Percentiles rank a stretch among this genome's conserved stretches.
phyloP scores from a whole-genome alignment of 1,140 invertebrate species.

The Pentalonia nigronervosa region DNA sequence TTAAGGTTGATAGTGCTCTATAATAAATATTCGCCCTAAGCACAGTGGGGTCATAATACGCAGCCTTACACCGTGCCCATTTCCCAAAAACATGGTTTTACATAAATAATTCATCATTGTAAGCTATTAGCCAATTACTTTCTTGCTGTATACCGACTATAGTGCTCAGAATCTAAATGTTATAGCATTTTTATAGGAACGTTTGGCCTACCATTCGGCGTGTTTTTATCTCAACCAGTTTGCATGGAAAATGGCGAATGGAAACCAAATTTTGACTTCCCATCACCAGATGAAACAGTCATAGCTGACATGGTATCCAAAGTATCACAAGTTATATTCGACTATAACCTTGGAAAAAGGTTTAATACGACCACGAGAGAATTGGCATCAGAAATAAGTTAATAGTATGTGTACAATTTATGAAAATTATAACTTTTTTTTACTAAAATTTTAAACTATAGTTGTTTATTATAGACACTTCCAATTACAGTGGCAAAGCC shows the following conservation, averaged over 20 bases:
- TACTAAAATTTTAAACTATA: not conserved
- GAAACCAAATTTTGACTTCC: slow-evolving; percentile 37
- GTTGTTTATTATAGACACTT: not conserved
- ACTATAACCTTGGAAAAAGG: slow-evolving; percentile 49
- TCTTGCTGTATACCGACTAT: not conserved
- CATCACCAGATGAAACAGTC: not conserved
- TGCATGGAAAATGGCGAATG: slow-evolving; percentile 15
- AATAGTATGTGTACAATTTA: not conserved
- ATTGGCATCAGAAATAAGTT: too few relatives aligned
- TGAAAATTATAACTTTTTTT: not conserved
- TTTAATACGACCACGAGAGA: not conserved
- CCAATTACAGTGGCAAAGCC: too few relatives aligned
- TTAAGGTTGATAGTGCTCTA: too few relatives aligned
- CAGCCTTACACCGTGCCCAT: not conserved
- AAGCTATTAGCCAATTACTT: not conserved
- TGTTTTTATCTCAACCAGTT: slow-evolving; percentile 47
- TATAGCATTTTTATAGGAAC: not conserved
- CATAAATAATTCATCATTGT: not conserved
- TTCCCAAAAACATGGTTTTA: not conserved
- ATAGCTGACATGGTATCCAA: not conserved
- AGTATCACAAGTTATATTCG: not conserved
- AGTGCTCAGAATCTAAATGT: not conserved
- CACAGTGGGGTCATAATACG: too few relatives aligned
- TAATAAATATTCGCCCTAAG: too few relatives aligned
- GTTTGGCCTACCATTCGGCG: slow-evolving; percentile 36